Conservation (phyloP, 2,797 vertebrate genomes). For the Onychomys torridus region DNA sequence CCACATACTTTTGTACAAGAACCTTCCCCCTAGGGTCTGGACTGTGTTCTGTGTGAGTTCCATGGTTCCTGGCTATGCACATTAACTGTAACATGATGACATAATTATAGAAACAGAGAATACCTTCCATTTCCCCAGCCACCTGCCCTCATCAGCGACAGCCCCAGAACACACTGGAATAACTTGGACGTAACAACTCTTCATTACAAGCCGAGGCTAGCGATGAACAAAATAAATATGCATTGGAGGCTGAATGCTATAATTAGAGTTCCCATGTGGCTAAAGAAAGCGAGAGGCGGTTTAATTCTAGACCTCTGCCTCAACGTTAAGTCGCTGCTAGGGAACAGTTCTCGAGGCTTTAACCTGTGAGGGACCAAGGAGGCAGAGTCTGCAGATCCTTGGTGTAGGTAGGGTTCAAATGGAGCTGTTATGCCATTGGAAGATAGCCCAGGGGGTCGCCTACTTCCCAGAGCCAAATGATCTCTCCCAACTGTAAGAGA, state of each 20-base stretch:
- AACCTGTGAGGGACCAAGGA: not conserved
- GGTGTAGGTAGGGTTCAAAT: not conserved
- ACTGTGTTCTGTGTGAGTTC: rapidly evolving
- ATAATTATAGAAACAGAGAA: not conserved
- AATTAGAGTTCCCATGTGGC: slow-evolving; percentile 65
- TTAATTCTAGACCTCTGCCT: slow-evolving; percentile 66
- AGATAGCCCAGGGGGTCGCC: not conserved
- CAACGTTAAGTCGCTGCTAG: slow-evolving; percentile 6
- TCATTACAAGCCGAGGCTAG: slow-evolving; percentile 42
- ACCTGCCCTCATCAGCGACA: not conserved
- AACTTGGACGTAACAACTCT: not conserved
- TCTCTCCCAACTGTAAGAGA: not conserved
- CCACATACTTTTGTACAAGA: not conserved
- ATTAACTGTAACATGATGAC: not conserved
- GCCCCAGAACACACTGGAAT: not conserved
- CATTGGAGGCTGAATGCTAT: slow-evolving; percentile 44
- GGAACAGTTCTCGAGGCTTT: not conserved
- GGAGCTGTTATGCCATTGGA: rapidly evolving
- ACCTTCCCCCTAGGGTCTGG: rapidly evolving
- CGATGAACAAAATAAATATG: slow-evolving; percentile 68
- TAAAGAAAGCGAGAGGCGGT: slow-evolving; percentile 16
- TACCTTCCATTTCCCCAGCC: not conserved
- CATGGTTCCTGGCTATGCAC: rapidly evolving
- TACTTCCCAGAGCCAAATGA: not conserved
- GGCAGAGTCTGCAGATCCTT: rapidly evolving